These are phyloP conservation scores for Abrostola triplasia DNA, from an alignment of 2,888 invertebrate species.

Conservation along the genomic window DNA sequence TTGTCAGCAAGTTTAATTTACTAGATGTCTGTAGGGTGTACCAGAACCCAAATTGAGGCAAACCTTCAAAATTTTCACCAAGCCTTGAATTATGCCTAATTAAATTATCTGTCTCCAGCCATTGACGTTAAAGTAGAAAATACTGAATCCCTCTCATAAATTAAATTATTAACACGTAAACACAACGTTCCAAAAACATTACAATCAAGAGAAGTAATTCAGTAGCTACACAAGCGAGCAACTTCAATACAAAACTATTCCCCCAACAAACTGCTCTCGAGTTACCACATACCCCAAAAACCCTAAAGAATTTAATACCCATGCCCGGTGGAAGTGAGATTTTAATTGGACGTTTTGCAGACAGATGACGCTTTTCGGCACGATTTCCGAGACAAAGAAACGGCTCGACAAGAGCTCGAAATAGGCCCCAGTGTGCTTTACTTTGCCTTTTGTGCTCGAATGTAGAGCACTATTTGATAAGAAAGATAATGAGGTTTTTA, in stretches of 20 bases:
- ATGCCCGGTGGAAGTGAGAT: slow-evolving; percentile 20
- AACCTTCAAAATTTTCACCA: too few species aligned
- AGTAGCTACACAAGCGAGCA: not conserved
- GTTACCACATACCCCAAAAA: not conserved
- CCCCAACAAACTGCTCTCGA: too few species aligned
- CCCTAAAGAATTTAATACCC: slow-evolving; percentile 17
- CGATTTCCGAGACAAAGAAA: slow-evolving; percentile 48
- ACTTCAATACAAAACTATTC: not conserved
- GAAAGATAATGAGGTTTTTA: slow-evolving; percentile 49
- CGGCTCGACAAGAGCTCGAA: slow-evolving; percentile 24
- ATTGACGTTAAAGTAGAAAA: too few species aligned
- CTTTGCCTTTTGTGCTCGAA: slow-evolving; percentile 45
- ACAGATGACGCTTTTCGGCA: slow-evolving; percentile 52
- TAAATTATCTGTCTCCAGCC: too few species aligned
- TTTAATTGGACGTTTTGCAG: slow-evolving; percentile 50
- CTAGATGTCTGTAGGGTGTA: too few species aligned
- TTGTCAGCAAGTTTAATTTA: too few species aligned
- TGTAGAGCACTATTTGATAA: slow-evolving; percentile 53
- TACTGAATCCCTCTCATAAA: too few species aligned
- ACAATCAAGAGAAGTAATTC: too few species aligned
- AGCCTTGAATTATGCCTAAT: too few species aligned
- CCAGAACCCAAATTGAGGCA: too few species aligned
- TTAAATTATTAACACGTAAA: too few species aligned
- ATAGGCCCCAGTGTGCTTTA: slow-evolving; percentile 37
- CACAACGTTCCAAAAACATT: too few species aligned